Percentiles rank a stretch among this genome's conserved stretches.
These are phyloP conservation scores for Hydrozoanthus tunicans DNA, from an alignment of 64 coral and sea anemone genomes.

Conservation along the genomic window DNA sequence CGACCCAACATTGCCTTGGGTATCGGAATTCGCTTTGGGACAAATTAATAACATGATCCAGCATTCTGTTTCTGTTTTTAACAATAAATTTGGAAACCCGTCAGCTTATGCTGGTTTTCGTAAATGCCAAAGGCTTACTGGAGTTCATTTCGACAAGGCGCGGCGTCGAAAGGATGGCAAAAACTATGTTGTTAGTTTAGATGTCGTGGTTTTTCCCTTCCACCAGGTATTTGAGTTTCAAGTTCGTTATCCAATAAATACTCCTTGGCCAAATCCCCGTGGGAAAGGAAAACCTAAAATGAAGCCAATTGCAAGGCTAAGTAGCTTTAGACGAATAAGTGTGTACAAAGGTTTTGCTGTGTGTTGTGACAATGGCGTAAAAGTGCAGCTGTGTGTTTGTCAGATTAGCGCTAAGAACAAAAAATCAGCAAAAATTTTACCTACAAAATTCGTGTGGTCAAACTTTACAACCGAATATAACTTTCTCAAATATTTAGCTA, in stretches of 20 bases:
- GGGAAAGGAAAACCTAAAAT: slow-evolving; percentile 15
- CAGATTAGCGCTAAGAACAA: slow-evolving; percentile 8
- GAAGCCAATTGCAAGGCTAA: slow-evolving; percentile 31
- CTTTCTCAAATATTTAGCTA: slow-evolving; percentile 9
- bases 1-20: slow-evolving; percentile 60
- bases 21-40: slow-evolving; percentile 82
- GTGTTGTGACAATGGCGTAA: slow-evolving; percentile 71
- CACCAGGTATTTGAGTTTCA: slow-evolving; percentile 80
- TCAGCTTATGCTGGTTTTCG: slow-evolving; percentile 37
- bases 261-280: slow-evolving; percentile 29
- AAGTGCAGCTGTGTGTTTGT: slow-evolving; percentile 69
- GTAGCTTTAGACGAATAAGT: slow-evolving; percentile 64
- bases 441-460: slow-evolving; percentile 1
- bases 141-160: slow-evolving; percentile 74
- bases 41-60: slow-evolving; percentile 84
- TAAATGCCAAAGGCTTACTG: slow-evolving; percentile 75
- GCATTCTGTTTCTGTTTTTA: background rate
- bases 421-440: background rate
- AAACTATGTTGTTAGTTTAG: slow-evolving; percentile 72
- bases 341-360: slow-evolving; percentile 74
- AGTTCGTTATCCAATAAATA: slow-evolving; percentile 51
- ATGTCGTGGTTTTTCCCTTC: slow-evolving; percentile 66
- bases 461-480: slow-evolving; percentile 20
- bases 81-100: slow-evolving; percentile 7
- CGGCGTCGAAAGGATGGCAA: slow-evolving; percentile 52